phyloP scores from a whole-genome alignment of 2,113 vertebrate species.

The Oenanthe melanoleuca region DNA sequence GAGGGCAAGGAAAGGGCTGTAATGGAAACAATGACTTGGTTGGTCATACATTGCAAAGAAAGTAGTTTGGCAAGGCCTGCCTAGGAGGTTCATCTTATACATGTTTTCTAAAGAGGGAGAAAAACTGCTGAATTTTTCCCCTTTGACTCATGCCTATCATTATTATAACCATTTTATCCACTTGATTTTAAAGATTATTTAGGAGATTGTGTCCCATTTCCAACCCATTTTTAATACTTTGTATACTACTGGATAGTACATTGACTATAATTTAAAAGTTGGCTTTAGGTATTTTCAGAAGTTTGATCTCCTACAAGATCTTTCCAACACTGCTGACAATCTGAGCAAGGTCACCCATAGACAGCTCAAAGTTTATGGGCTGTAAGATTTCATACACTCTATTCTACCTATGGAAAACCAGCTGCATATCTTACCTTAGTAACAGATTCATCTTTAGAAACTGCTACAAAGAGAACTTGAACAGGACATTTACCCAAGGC shows the following conservation, averaged over 20 bases:
- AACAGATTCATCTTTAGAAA: neutral
- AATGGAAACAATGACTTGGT: neutral
- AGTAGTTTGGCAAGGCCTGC: neutral
- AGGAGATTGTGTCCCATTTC: neutral
- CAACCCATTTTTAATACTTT: neutral
- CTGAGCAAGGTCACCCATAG: neutral
- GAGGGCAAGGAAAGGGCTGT: neutral
- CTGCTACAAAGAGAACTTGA: neutral
- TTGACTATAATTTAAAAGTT: neutral
- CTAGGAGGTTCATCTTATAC: neutral
- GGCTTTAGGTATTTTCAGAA: neutral
- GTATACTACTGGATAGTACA: neutral
- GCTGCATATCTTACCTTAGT: neutral
- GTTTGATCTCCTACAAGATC: neutral
- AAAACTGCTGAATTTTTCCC: neutral
- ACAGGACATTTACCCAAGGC: neutral
- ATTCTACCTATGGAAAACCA: neutral
- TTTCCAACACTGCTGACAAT: neutral
- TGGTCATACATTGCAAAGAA: accelerated
- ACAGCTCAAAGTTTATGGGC: neutral
- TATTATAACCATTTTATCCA: neutral
- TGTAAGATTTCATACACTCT: neutral
- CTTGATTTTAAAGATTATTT: neutral
- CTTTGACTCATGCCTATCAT: neutral
- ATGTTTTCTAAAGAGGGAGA: neutral